These are phyloP conservation scores for Cerastoderma edule DNA, from an alignment of 2,888 invertebrate species.

Conservation along the genomic window DNA sequence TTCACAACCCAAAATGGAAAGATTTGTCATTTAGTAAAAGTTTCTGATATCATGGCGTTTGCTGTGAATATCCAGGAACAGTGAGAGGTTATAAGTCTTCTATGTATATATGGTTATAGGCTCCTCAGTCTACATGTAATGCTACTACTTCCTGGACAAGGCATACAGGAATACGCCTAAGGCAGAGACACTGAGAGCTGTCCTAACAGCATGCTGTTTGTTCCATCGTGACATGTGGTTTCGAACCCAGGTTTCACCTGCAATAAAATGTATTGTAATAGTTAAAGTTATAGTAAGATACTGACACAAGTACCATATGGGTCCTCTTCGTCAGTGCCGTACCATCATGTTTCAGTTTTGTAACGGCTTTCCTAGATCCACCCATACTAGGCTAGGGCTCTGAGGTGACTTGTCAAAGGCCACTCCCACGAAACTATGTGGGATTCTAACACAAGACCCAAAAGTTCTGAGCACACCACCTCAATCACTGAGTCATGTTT, in stretches of 20 bases:
- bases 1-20: too few species aligned
- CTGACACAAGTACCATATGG: not conserved
- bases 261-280: constrained; percentile 17
- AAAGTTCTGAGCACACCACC: too few species aligned
- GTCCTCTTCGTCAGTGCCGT: not conserved
- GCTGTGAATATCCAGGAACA: too few species aligned
- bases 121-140: not conserved
- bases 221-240: constrained; percentile 58
- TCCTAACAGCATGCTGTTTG: constrained; percentile 52
- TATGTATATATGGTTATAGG: too few species aligned
- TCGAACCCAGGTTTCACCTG: constrained; percentile 61
- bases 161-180: constrained; percentile 55
- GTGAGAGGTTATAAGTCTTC: too few species aligned
- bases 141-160: constrained; percentile 38
- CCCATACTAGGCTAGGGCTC: not conserved
- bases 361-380: not conserved
- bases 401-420: not conserved
- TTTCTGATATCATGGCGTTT: too few species aligned
- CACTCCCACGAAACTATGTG: too few species aligned
- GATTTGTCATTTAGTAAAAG: too few species aligned
- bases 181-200: constrained; percentile 31
- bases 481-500: too few species aligned
- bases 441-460: too few species aligned
- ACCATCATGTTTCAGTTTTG: not conserved
- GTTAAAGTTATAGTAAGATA: not conserved